Base-by-base conservation (phyloP, 2,888 invertebrate genomes). In the Eupithecia exiguata region DNA sequence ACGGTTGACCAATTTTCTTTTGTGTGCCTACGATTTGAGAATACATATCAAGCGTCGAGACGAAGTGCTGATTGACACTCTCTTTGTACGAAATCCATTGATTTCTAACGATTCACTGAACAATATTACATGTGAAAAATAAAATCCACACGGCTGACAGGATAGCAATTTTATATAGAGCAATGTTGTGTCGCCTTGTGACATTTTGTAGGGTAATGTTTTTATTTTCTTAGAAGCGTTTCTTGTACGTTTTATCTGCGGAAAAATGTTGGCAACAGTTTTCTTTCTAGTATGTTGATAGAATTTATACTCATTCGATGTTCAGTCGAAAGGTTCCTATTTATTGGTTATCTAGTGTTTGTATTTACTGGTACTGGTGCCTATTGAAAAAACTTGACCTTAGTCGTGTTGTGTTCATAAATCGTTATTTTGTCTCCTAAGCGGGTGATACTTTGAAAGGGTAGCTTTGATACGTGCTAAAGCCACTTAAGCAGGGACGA, bases 1-100 rank as follows among this genome's bases (percentile, higher is more conserved):
- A 93, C 93, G 93, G 90, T 92, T 93, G 91, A 93, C 92, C 93
- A 93, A 92, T 92, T 94, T 91, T 90, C 93, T 92, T 93, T 93
- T 93, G 92, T 94, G 88, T 89, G 88, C 88, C 88, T 91, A 89
- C 91, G 91, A 91, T 90, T 89, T 87, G 86, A 84, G 91, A 93
- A 92, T 91, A 91, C 62, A 65, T 65, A 36, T 89, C 91, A 91
- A 93, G 89, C 89, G 83, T 84, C 87, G 85, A 87, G 88, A 85
- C 86, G 84, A 82, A 84, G 85, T 83, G 80, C 87, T 91, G 92
- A 92, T 92, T 90, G 91, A 88, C 88, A 86, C 86, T 87, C 88
- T 91, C 90, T 89, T 89, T 88, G 84, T 83, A 80, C 82, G 73
- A 83, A 88, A 90, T 87, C 86, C 91, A 88, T 88, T 91, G 92